Base-by-base conservation (phyloP, 2,888 invertebrate genomes). In the Apoda limacodes region DNA sequence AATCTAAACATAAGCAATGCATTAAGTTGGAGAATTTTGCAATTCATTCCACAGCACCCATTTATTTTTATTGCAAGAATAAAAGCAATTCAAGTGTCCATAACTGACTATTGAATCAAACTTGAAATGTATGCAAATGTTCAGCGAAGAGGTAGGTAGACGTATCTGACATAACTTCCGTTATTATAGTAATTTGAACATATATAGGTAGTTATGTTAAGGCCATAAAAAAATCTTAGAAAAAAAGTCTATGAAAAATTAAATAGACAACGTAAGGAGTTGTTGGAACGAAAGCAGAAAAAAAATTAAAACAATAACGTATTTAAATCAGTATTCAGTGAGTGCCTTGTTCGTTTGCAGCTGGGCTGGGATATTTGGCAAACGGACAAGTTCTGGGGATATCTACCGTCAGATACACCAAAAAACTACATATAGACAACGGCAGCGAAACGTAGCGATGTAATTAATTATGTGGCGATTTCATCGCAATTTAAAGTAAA, bases 321-420 rank as follows among this genome's bases (percentile, higher is more conserved):
- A 50, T 54, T 65, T 62, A 64, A 65, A 76, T 76, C 74, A 69
- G 74, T 72, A 76, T 80, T 72, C 80, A 59, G 61, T 50, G 52
- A 55, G 58, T 61, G 59, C 43, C 48, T 52, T 52, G 54, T 56
- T 55, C 61, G 69, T 67, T 64, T 65, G 60, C 72, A 70, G 69
- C 68, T 67, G 72, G 61, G 63, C n/a, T 17, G 17, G 17, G 17
- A 57, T 61, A 68, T 76, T 80, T 78, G 76, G 74, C 75, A 71
- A 62, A 48, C 56, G 59, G 56, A 66, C 66, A 66, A 65, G 50
- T 58, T 56, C 54, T 56, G 55, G 43, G 48, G 46, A 42, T 40
- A 34, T 32, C 39, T 45, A 51, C 52, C n/a, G n/a, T n/a, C n/a
- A n/a, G n/a, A n/a, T n/a, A n/a, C n/a, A n/a, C n/a, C n/a, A n/a